These are phyloP conservation scores for Lamellibrachia luymesi DNA, from an alignment of 1,140 invertebrate genomes.

Conservation along the genomic window DNA sequence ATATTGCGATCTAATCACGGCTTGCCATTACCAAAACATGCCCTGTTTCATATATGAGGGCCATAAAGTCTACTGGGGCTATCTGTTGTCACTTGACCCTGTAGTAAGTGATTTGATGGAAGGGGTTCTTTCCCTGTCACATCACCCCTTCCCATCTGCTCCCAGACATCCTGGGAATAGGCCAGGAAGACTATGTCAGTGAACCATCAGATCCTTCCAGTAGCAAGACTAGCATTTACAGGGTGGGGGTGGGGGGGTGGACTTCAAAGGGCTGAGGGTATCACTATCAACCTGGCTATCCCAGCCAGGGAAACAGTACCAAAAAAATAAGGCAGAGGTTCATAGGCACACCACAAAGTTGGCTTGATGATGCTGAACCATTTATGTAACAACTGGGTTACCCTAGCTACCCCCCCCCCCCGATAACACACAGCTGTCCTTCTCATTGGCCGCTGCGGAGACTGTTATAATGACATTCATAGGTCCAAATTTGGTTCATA, in stretches of 20 bases:
- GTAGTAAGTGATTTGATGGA: background rate
- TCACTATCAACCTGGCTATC: background rate
- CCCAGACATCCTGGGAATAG: background rate
- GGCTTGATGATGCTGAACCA: background rate
- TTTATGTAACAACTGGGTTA: background rate
- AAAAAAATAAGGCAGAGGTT: background rate
- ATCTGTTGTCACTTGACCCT: background rate
- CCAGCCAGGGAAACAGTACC: background rate
- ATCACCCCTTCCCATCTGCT: background rate
- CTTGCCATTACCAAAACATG: background rate
- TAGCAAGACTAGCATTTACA: background rate
- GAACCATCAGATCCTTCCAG: background rate
- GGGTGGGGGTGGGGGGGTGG: no score
- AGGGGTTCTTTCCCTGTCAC: background rate
- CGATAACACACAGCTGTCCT: background rate
- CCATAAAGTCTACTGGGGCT: background rate
- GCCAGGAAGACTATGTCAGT: background rate
- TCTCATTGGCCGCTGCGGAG: background rate
- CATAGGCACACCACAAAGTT: constrained; percentile 4
- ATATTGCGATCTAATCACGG: background rate
- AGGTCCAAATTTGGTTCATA: no score
- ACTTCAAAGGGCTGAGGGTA: constrained; percentile 3
- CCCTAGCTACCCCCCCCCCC: background rate
- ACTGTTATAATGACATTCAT: background rate
- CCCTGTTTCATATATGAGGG: background rate